Percentiles rank a stretch among this genome's conserved stretches.
Conservation (phyloP, 2,888 invertebrate genomes). For the Drosophila testacea region DNA sequence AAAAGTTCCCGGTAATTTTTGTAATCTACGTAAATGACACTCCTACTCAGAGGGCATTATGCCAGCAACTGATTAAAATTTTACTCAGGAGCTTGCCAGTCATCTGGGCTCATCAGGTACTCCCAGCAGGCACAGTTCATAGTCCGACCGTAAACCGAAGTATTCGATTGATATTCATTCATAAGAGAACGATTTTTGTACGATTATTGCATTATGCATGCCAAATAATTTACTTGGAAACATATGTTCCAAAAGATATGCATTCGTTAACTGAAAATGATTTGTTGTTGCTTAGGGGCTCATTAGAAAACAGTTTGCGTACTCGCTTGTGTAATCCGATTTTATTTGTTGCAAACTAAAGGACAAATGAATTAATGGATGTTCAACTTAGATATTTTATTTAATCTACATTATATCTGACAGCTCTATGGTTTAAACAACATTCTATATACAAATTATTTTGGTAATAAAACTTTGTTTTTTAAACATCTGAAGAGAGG, state of each 20-base stretch:
- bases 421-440: too few species aligned
- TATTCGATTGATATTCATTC: constrained; percentile 41
- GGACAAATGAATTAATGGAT: constrained; percentile 24
- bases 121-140: constrained; percentile 15
- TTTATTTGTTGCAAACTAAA: constrained; percentile 62
- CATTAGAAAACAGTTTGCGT: constrained; percentile 61
- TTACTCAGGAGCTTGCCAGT: constrained; percentile 1
- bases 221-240: constrained; percentile 37
- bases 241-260: constrained; percentile 37
- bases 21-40: constrained; percentile 3
- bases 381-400: background rate
- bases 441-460: too few species aligned
- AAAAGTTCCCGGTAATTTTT: background rate
- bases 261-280: constrained; percentile 12
- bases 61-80: constrained; percentile 3
- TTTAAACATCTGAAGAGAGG: too few species aligned
- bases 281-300: constrained; percentile 18
- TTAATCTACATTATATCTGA: background rate
- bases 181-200: constrained; percentile 13
- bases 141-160: constrained; percentile 20
- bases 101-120: constrained; percentile 19
- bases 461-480: too few species aligned
- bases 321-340: constrained; percentile 55
- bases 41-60: background rate
- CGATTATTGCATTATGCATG: constrained; percentile 47